phyloP scores from a whole-genome alignment of 2,113 vertebrate genomes.

The Camelus bactrianus region DNA sequence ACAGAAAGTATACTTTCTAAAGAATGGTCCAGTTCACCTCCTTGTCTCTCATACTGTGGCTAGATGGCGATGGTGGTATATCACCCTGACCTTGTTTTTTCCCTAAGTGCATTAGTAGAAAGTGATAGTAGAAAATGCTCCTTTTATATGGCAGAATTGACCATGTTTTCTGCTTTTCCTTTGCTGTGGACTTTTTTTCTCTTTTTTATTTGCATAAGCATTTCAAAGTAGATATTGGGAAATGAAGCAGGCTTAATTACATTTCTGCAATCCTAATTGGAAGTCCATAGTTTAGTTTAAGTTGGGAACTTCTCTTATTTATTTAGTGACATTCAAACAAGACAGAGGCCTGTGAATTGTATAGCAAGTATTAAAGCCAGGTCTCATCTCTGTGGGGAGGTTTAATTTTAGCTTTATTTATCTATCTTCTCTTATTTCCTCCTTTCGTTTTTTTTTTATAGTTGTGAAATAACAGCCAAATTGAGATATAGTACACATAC shows the following conservation, averaged over 20 bases:
- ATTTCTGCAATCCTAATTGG: neutral
- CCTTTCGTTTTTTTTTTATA: neutral
- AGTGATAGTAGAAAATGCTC: neutral
- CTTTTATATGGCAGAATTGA: neutral
- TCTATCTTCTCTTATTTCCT: neutral
- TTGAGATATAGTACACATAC: neutral
- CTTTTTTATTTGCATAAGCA: neutral
- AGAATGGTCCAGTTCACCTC: neutral
- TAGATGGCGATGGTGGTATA: too few species aligned
- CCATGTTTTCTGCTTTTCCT: neutral
- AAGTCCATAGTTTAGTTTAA: neutral
- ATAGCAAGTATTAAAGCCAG: neutral
- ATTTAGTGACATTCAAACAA: neutral
- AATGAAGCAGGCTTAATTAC: neutral
- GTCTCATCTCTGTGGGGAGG: neutral
- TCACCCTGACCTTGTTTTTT: neutral
- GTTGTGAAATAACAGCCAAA: neutral
- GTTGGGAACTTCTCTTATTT: neutral
- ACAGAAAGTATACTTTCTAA: neutral
- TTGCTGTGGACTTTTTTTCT: neutral
- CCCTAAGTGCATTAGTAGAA: neutral
- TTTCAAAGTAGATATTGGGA: neutral
- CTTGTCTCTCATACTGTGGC: neutral
- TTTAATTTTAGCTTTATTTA: neutral
- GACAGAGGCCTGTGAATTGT: neutral